Percentiles rank a stretch among this genome's conserved stretches.
Conservation (phyloP, 1,140 invertebrate species). For the Oscheius sp. region DNA sequence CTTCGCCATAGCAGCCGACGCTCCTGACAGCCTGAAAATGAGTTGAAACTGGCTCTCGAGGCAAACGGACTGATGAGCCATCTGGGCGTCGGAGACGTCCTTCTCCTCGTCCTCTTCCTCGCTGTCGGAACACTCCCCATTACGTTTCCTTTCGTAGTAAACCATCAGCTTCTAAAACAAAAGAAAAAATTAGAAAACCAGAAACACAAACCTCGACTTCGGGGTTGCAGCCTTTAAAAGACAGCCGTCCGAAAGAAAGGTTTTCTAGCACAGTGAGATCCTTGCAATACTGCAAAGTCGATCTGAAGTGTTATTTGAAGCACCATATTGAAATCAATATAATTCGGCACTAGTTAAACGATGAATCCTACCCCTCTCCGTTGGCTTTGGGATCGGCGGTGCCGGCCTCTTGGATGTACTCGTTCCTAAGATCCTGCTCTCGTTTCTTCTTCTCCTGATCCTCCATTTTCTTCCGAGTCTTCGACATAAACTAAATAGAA, state of each 20-base stretch:
- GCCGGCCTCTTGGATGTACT: not conserved
- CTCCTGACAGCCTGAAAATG: not conserved
- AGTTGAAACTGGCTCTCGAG: not conserved
- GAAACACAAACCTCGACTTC: conserved; percentile 1
- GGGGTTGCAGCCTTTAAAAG: conserved; percentile 14
- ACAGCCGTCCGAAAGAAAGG: conserved; percentile 7
- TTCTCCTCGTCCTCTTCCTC: conserved; percentile 14
- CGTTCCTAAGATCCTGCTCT: not conserved
- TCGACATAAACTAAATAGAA: not conserved
- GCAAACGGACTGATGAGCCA: not conserved
- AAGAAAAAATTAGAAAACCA: not conserved
- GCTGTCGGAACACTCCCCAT: not conserved
- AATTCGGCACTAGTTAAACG: too few species aligned
- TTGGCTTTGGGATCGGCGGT: not conserved
- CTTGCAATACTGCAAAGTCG: not conserved
- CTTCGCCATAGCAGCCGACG: not conserved
- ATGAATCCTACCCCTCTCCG: not conserved
- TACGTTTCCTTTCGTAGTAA: conserved; percentile 3
- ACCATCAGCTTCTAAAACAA: conserved; percentile 6
- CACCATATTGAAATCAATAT: not conserved
- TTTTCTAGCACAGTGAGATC: conserved; percentile 2
- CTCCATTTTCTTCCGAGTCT: not conserved
- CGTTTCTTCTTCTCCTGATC: not conserved
- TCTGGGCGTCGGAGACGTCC: not conserved
- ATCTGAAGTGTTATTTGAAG: too few species aligned